Conservation (phyloP, 2,113 vertebrate genomes). For the Alouatta palliata region DNA sequence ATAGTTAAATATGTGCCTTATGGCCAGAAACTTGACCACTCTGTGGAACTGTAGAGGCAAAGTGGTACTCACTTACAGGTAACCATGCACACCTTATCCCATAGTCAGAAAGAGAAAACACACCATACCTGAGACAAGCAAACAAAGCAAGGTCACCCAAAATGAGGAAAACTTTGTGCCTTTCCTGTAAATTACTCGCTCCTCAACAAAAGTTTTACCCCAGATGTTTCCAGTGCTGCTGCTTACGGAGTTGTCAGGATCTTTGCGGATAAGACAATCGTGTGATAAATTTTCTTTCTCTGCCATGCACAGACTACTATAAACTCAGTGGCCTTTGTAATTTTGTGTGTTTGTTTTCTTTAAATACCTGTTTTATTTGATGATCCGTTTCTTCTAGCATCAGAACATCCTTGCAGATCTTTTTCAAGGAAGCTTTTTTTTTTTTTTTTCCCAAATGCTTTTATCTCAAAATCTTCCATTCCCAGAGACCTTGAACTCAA, state of each 20-base stretch:
- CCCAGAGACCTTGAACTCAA: background rate
- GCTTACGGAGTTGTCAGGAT: background rate
- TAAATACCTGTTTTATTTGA: background rate
- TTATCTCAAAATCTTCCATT: background rate
- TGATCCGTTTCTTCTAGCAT: background rate
- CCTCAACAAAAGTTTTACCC: background rate
- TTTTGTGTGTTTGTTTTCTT: background rate
- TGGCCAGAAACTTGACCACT: background rate
- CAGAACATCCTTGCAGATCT: background rate
- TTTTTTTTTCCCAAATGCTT: background rate
- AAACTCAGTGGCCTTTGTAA: background rate
- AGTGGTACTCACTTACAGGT: background rate
- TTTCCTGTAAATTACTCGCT: background rate
- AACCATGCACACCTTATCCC: background rate
- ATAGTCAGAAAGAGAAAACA: background rate
- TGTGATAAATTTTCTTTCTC: background rate
- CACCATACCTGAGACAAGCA: background rate
- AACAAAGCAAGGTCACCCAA: background rate
- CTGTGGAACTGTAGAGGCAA: background rate
- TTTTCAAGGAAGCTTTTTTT: background rate
- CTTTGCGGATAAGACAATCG: background rate
- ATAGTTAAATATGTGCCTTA: background rate
- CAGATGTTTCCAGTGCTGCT: background rate
- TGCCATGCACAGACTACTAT: background rate
- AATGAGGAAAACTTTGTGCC: background rate